Base-by-base conservation (phyloP, 2,888 invertebrate genomes). In the Asteroscopus sphinx region DNA sequence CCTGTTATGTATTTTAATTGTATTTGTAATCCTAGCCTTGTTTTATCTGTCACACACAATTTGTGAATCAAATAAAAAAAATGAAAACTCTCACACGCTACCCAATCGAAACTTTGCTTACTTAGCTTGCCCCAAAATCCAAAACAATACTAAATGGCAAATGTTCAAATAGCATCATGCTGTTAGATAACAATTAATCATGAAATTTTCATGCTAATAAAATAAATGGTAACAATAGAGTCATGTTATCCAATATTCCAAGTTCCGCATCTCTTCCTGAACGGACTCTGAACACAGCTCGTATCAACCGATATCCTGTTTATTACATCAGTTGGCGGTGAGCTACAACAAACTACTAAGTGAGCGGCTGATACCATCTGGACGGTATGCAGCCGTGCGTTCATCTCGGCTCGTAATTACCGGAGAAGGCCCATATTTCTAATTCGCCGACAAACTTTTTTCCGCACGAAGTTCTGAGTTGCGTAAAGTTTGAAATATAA, bases 391-490 rank as follows among this genome's bases (percentile, higher is more conserved):
- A 6, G 15, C 30, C n/a, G 15, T n/a, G 21, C 37, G 13, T 11
- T 26, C 41, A 12, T 2, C n/a, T 26, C 32, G 2, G 13, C 7
- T 28, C n/a, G 13, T 59, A 28, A 51, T 16, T 28, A 51, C 39
- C 25, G 16, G 11, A 8, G 15, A 30, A 30, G 6, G 25, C 12
- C 17, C 45, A 21, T 21, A 17, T 30, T 21, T 26, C 37, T 42
- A 42, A 48, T 39, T 51, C 7, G 26, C 21, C 8, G 12, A 13
- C 21, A 42, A 59, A 59, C 59, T 42, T 51, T 13, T 52, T 39
- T 44, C 15, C 21, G 9, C n/a, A n/a, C 15, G 5, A 37, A 42
- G 25, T 37, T 36, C 7, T n/a, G 26, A 44, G 28, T 51, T 39
- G 13, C 16, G 3, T 28, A n/a, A 60, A 61, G 35, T 61, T 45